Evolutionary conservation across 1,140 invertebrate species (phyloP).

Genomic region (Contarinia nasturtii): DNA sequence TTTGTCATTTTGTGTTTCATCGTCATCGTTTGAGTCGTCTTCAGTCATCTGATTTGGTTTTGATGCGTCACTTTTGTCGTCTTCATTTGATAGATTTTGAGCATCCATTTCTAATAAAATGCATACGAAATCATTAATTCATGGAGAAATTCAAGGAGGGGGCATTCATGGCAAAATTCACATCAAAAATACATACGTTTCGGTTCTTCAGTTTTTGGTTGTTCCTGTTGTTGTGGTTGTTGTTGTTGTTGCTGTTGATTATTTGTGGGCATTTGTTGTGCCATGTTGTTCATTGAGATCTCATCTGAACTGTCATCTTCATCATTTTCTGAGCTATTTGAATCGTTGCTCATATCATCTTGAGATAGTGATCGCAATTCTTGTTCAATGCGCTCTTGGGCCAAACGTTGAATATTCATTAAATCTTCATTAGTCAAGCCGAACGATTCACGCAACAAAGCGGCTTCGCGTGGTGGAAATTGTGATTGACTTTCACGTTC

Average conservation of each 20-base stretch:
- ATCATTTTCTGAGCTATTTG: constrained; percentile 7
- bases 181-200: constrained; percentile 2
- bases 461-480: constrained; percentile 6
- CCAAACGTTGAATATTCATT: constrained; percentile 32
- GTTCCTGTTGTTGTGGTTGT: constrained; percentile 2
- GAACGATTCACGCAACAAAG: background rate
- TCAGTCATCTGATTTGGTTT: constrained; percentile 19
- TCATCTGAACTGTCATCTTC: constrained; percentile 19
- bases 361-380: constrained; percentile 15
- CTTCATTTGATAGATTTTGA: constrained; percentile 10
- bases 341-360: constrained; percentile 18
- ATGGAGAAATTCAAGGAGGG: too few relatives aligned
- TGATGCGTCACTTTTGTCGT: constrained; percentile 16
- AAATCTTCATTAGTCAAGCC: constrained; percentile 38
- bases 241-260: constrained; percentile 7
- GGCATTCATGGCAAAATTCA: constrained; percentile 8
- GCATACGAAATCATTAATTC: constrained; percentile 1
- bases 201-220: constrained; percentile 5
- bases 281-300: constrained; percentile 15
- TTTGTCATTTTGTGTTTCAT: constrained; percentile 23
- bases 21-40: constrained; percentile 18
- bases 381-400: constrained; percentile 25
- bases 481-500: background rate
- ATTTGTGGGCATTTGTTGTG: constrained; percentile 7
- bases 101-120: constrained; percentile 6